Base-by-base conservation (phyloP, 2,797 vertebrate species). In the Heteromormyrus szaboi region DNA sequence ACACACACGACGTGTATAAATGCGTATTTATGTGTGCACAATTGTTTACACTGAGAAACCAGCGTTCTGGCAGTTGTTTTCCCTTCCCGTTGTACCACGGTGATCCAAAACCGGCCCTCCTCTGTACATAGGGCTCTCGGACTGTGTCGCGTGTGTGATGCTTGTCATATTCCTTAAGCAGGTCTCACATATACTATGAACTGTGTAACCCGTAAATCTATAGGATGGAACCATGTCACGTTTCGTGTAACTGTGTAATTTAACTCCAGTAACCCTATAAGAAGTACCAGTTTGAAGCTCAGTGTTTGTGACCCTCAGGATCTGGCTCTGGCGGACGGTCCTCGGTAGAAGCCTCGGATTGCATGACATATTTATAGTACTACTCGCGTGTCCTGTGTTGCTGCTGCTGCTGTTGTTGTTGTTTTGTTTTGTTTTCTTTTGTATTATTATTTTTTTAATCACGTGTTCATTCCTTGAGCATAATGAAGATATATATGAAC, bases 21-120 rank as follows among this genome's bases (percentile, higher is more conserved):
- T 53, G 88, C 91, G 88, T 91, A 90, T 93, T 92, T 93, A 91
- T 92, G 92, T 93, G 93, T 93, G 92, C 94, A 94, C 93, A 94
- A 72, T 93, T 90, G 90, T 89, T 90, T 93, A 93, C 89, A 89
- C 92, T 93, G 91, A 91, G 91, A 85, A 46, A 93, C 90, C 89
- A 91, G 88, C 90, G 89, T 72, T 59, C 51, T 90, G 89, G 89
- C 91, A 9, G 33, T 90, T 51, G 90, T 91, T 29, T n/a, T 17
- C 83, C 50, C 19, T 51, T 87, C 72, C 76, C 25, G 50, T 72
- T 33, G 93, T 93, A 92, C 91, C 25, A 90, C 91, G 92, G 89
- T 79, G 93, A 94, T 93, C 92, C 91, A 93, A 93, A 95, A 94
- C 93, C 93, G 93, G 89, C 88, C 87, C 83, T 85, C 72, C 84